Percentiles rank a stretch among this genome's conserved stretches.
phyloP scores from a whole-genome alignment of 2,888 invertebrate species.

The Pheosia tremula region DNA sequence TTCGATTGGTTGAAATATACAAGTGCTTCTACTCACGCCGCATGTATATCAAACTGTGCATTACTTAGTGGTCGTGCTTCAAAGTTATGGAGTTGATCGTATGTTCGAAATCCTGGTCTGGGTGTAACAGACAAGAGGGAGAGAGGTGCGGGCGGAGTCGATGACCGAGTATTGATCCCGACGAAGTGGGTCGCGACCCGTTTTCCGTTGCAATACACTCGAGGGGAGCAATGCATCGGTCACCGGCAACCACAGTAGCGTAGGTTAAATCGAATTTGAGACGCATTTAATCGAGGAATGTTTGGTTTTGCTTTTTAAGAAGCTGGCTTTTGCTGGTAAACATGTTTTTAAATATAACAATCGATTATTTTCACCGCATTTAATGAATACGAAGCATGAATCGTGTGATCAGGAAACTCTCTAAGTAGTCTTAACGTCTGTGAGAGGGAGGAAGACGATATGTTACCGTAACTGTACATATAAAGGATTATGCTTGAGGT shows the following conservation, averaged over 20 bases:
- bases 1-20: not conserved
- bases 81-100: constrained; percentile 11
- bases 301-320: not conserved
- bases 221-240: constrained; percentile 60
- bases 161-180: constrained; percentile 83
- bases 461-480: not conserved
- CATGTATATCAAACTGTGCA: not conserved
- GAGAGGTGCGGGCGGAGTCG: constrained; percentile 71
- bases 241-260: constrained; percentile 37
- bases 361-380: too few relatives aligned
- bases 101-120: constrained; percentile 33
- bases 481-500: not conserved
- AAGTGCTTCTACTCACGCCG: not conserved
- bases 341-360: too few relatives aligned
- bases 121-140: constrained; percentile 52
- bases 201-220: constrained; percentile 76
- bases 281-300: constrained; percentile 9
- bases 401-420: too few relatives aligned
- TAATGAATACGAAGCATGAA: too few relatives aligned
- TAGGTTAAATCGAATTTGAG: constrained; percentile 23
- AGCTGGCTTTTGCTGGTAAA: not conserved
- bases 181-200: constrained; percentile 80
- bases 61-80: not conserved
- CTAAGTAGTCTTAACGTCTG: too few relatives aligned
- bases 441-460: not conserved